Conservation (phyloP, 2,888 invertebrate genomes). For the Minunthozetes semirufus region DNA sequence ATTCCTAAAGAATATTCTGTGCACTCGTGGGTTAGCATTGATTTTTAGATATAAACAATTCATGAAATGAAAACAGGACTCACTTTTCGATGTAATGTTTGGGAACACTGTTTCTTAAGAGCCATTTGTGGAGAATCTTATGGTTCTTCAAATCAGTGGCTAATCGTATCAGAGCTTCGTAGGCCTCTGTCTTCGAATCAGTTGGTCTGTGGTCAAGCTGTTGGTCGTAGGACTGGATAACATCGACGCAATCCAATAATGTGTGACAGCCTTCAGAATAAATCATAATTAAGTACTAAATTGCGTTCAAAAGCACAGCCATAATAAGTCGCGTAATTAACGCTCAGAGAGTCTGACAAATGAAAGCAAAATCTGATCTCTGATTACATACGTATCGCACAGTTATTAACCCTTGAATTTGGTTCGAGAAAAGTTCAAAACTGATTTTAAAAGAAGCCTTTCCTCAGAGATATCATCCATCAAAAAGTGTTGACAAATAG, state of each 20-base stretch:
- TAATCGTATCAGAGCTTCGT: not conserved
- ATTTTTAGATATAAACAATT: no score
- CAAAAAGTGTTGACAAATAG: no score
- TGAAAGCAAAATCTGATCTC: not conserved
- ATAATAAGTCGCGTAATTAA: not conserved
- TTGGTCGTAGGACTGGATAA: not conserved
- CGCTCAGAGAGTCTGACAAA: not conserved
- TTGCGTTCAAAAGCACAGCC: not conserved
- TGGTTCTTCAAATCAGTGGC: not conserved
- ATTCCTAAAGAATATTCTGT: no score
- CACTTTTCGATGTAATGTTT: not conserved
- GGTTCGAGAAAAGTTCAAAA: no score
- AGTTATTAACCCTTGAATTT: constrained; percentile 1
- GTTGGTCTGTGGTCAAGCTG: not conserved
- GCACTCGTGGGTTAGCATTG: no score
- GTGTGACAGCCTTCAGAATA: constrained; percentile 3
- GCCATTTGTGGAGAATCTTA: not conserved
- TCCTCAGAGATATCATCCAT: no score
- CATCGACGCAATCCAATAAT: not conserved
- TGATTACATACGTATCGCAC: not conserved
- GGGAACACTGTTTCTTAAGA: not conserved
- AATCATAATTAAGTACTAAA: not conserved
- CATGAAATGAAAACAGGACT: constrained; percentile 6
- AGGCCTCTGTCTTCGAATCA: not conserved
- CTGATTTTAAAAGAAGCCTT: no score